These are phyloP conservation scores for Nerophis ophidion DNA, from an alignment of 2,113 vertebrate species.

Conservation along the genomic window DNA sequence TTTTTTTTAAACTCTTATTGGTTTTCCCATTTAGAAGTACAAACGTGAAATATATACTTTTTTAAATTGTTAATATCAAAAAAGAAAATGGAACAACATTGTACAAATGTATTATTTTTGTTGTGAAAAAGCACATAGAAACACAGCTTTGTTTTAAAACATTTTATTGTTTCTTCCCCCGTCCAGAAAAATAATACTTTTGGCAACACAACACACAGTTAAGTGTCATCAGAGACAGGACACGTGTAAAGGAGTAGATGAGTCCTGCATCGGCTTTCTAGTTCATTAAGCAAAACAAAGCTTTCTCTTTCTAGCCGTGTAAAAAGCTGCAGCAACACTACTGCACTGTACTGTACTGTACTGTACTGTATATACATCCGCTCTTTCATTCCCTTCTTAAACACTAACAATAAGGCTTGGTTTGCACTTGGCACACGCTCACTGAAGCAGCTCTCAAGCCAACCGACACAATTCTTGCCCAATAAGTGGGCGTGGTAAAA, in stretches of 20 bases:
- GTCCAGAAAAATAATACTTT: conserved; percentile 39
- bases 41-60: no score
- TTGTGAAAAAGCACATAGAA: not conserved
- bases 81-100: not conserved
- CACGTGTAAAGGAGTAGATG: conserved; percentile 4
- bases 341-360: conserved; percentile 23
- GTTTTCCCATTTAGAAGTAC: no score
- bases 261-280: conserved; percentile 53
- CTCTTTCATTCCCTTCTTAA: conserved; percentile 37
- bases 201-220: conserved; percentile 46
- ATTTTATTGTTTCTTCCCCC: conserved; percentile 46
- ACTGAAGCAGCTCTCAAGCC: conserved; percentile 34
- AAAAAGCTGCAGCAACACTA: conserved; percentile 46
- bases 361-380: conserved; percentile 51
- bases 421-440: conserved; percentile 45
- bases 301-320: conserved; percentile 35
- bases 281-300: conserved; percentile 45
- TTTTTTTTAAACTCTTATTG: no score
- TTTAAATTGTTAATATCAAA: no score
- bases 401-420: conserved; percentile 46
- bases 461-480: conserved; percentile 48
- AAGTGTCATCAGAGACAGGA: conserved; percentile 56
- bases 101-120: not conserved
- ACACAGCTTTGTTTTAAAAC: conserved; percentile 5
- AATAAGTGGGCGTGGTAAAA: conserved; percentile 28